Evolutionary conservation across 2,888 invertebrate species (phyloP).

Genomic region (Scaptomyza parva): DNA sequence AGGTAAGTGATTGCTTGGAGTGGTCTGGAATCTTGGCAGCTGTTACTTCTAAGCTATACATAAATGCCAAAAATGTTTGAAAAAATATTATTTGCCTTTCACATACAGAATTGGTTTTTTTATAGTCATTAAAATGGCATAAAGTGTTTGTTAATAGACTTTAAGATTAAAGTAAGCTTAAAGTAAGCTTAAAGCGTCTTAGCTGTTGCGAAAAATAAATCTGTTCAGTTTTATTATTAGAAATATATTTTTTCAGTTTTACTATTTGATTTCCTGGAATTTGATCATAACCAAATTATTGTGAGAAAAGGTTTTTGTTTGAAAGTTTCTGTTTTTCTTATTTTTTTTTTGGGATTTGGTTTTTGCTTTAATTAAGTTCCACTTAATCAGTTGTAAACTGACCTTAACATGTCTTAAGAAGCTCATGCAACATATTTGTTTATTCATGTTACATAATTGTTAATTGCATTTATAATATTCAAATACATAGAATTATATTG

Average conservation of each 20-base stretch:
- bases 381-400: too few species aligned
- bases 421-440: neutral
- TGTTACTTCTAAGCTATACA: conserved; percentile 26
- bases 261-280: too few species aligned
- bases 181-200: neutral
- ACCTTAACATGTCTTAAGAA: neutral
- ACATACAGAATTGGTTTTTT: conserved; percentile 36
- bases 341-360: neutral
- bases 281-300: too few species aligned
- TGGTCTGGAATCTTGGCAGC: conserved; percentile 28
- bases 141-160: neutral
- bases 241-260: neutral
- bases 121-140: conserved; percentile 2
- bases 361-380: too few species aligned
- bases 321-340: neutral
- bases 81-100: conserved; percentile 55
- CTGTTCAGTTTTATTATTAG: neutral
- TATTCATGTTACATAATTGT: conserved; percentile 6
- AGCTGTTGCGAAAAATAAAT: neutral
- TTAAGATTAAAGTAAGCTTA: neutral
- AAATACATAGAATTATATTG: conserved; percentile 34
- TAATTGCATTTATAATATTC: conserved; percentile 25
- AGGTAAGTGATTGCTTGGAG: conserved; percentile 69
- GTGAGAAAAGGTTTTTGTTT: neutral
- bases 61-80: conserved; percentile 35